These are phyloP conservation scores for Hirtodrosophila trivittata DNA, from an alignment of 2,888 invertebrate genomes.

Conservation along the genomic window DNA sequence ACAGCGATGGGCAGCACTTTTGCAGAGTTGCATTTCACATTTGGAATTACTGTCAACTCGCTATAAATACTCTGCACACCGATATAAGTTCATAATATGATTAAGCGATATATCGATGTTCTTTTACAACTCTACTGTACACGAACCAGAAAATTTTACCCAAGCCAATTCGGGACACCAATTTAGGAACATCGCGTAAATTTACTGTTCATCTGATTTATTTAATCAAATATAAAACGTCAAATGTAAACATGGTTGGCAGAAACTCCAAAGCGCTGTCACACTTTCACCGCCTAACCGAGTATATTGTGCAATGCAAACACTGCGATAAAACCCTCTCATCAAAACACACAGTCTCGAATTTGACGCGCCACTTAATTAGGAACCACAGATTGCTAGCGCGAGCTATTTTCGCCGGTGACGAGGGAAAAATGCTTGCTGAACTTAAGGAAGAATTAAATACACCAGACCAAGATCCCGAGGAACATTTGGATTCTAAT, in stretches of 20 bases:
- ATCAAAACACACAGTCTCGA: constrained; percentile 71
- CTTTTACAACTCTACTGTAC: constrained; percentile 43
- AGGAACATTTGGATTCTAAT: constrained; percentile 46
- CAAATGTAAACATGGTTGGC: constrained; percentile 60
- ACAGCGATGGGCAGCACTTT: constrained; percentile 51
- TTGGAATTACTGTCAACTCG: constrained; percentile 15
- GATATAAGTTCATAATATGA: neutral
- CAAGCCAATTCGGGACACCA: constrained; percentile 37
- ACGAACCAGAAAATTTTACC: constrained; percentile 48
- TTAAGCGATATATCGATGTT: constrained; percentile 28
- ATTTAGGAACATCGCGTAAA: neutral
- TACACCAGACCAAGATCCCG: constrained; percentile 53
- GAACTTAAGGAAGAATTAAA: constrained; percentile 62
- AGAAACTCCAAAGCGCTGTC: constrained; percentile 70
- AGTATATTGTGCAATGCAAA: constrained; percentile 70
- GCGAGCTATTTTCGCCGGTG: constrained; percentile 64
- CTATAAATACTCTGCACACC: neutral
- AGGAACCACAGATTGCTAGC: constrained; percentile 63
- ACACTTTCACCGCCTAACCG: constrained; percentile 69
- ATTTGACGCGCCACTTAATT: constrained; percentile 69
- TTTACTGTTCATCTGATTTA: constrained; percentile 29
- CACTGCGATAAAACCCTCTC: constrained; percentile 72
- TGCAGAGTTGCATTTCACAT: constrained; percentile 34
- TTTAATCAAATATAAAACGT: constrained; percentile 15
- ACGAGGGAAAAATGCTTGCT: constrained; percentile 68